Conservation (phyloP, 1,140 invertebrate genomes). For the Rhopalosiphum padi region DNA sequence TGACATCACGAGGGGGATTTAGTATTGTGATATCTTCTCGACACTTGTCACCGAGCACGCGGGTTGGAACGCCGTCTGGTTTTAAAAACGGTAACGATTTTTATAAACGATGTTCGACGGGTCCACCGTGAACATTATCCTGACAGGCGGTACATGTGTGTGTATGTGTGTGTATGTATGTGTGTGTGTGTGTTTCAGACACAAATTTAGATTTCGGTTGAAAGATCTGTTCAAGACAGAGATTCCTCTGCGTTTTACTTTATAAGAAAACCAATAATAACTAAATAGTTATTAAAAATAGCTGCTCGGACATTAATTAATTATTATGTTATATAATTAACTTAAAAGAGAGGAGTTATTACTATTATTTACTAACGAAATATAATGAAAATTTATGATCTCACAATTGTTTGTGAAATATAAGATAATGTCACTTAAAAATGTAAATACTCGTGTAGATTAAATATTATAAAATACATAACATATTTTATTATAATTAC, state of each 20-base stretch:
- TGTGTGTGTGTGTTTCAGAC: neutral
- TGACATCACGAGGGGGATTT: neutral
- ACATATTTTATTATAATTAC: too few species aligned
- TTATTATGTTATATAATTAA: neutral
- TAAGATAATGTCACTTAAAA: neutral
- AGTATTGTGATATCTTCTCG: neutral
- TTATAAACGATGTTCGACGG: slow-evolving; percentile 33
- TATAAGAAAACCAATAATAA: neutral
- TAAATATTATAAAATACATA: neutral
- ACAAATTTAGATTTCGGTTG: neutral
- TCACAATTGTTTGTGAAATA: neutral
- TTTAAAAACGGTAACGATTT: neutral
- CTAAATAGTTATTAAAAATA: neutral
- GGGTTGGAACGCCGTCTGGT: neutral
- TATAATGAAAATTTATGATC: neutral
- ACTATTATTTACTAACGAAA: neutral
- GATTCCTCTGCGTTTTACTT: neutral
- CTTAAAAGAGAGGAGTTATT: neutral
- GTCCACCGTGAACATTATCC: neutral
- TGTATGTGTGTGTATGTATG: neutral
- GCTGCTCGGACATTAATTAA: neutral
- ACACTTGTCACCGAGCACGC: neutral
- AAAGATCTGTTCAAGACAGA: neutral
- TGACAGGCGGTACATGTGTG: neutral
- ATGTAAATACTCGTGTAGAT: neutral